These are phyloP conservation scores for Hymenopus coronatus DNA, from an alignment of 2,888 invertebrate genomes.

Conservation along the genomic window DNA sequence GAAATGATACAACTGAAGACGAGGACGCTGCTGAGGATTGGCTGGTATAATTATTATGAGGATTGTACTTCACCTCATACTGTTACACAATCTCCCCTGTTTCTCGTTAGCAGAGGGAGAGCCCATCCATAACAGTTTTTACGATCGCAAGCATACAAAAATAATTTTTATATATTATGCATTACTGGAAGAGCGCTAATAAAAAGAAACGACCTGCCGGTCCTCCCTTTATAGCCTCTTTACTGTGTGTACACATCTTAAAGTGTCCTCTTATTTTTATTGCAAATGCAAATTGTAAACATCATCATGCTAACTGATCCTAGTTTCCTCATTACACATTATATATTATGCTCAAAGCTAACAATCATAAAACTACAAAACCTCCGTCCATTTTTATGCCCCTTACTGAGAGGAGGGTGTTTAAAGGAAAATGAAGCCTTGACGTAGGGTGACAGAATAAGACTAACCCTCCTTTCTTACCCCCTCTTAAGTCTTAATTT, in stretches of 20 bases:
- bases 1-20: too few species aligned
- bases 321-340: not conserved
- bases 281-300: constrained; percentile 4
- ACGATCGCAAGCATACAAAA: not conserved
- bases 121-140: not conserved
- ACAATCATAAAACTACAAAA: not conserved
- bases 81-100: not conserved
- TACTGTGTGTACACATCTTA: not conserved
- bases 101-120: not conserved
- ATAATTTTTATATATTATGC: constrained; percentile 15
- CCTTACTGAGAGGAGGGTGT: not conserved
- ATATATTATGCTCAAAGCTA: not conserved
- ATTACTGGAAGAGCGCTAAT: constrained; percentile 17
- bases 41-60: constrained; percentile 1
- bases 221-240: not conserved
- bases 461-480: not conserved
- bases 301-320: not conserved
- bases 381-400: not conserved
- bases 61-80: not conserved
- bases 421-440: not conserved
- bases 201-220: not conserved
- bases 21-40: too few species aligned
- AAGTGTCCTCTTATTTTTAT: not conserved
- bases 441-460: not conserved
- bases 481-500: constrained; percentile 7